Evolutionary conservation across 2,888 invertebrate species (phyloP).

Genomic region (Belgica antarctica): DNA sequence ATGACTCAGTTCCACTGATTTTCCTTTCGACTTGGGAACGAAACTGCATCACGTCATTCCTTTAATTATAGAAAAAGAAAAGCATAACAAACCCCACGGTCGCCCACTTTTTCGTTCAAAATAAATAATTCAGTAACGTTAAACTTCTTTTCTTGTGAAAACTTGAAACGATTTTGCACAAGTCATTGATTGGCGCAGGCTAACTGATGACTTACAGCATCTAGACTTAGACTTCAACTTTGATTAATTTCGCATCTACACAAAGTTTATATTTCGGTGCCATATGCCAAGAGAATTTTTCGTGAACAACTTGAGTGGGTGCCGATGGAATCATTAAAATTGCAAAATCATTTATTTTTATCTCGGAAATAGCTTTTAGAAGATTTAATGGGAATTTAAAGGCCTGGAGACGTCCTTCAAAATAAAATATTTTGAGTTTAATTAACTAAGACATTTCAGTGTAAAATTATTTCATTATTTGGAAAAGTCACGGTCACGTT

Average conservation of each 20-base stretch:
- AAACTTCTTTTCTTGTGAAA: neutral
- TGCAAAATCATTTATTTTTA: slow-evolving; percentile 1
- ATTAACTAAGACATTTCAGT: too few species aligned
- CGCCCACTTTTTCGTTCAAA: neutral
- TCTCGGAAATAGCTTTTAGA: neutral
- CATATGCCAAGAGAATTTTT: slow-evolving; percentile 17
- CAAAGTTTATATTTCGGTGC: neutral
- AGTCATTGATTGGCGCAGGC: neutral
- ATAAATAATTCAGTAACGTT: neutral
- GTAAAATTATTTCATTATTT: too few species aligned
- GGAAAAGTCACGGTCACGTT: too few species aligned
- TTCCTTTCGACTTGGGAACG: too few species aligned
- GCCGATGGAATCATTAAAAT: too few species aligned
- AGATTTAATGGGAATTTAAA: too few species aligned
- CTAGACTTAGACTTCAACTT: neutral
- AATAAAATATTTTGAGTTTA: too few species aligned
- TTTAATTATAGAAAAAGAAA: slow-evolving; percentile 13
- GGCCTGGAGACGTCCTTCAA: too few species aligned
- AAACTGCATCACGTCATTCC: neutral
- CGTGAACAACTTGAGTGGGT: neutral
- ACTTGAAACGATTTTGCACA: slow-evolving; percentile 9
- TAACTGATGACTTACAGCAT: neutral
- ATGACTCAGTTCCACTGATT: too few species aligned
- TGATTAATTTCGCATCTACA: neutral
- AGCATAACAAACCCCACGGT: neutral